Evolutionary conservation across 2,113 vertebrate species (phyloP).

Genomic region (Salvelinus sp.): DNA sequence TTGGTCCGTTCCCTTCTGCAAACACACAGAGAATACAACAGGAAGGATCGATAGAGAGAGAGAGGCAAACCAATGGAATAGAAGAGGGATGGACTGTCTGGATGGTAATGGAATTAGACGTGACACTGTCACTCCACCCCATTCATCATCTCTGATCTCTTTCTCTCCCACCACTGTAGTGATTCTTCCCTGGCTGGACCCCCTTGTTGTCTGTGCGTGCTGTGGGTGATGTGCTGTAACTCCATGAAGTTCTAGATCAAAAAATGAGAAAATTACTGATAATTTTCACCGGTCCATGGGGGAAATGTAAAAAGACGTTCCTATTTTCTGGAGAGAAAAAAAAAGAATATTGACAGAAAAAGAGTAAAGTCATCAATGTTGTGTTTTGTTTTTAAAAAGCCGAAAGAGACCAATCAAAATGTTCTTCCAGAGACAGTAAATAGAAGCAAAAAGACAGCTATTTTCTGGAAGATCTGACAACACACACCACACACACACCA

Average conservation of each 20-base stretch:
- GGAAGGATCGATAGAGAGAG: too few species aligned
- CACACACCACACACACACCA: too few species aligned
- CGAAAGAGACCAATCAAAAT: slow-evolving; percentile 51
- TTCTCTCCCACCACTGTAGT: slow-evolving; percentile 63
- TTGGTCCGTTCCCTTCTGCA: background rate
- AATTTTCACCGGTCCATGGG: slow-evolving; percentile 44
- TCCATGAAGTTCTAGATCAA: slow-evolving; percentile 51
- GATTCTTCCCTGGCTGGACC: slow-evolving; percentile 63
- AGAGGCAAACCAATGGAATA: slow-evolving; percentile 4
- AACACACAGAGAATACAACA: too few species aligned
- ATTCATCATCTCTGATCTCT: slow-evolving; percentile 41
- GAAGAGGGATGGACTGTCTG: slow-evolving; percentile 25
- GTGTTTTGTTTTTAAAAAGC: slow-evolving; percentile 46
- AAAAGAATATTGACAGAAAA: background rate
- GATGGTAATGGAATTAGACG: slow-evolving; percentile 22
- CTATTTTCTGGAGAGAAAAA: slow-evolving; percentile 55
- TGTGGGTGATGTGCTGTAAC: slow-evolving; percentile 78
- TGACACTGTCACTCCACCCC: slow-evolving; percentile 1
- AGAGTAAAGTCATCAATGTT: slow-evolving; percentile 48
- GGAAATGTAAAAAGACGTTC: slow-evolving; percentile 33
- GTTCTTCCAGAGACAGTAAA: slow-evolving; percentile 65
- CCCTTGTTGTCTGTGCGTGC: slow-evolving; percentile 70
- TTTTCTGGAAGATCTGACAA: too few species aligned
- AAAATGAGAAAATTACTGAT: slow-evolving; percentile 40
- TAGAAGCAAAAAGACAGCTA: slow-evolving; percentile 48